Evolutionary conservation across 2,888 invertebrate species (phyloP).

Genomic region (Ophion costatus): DNA sequence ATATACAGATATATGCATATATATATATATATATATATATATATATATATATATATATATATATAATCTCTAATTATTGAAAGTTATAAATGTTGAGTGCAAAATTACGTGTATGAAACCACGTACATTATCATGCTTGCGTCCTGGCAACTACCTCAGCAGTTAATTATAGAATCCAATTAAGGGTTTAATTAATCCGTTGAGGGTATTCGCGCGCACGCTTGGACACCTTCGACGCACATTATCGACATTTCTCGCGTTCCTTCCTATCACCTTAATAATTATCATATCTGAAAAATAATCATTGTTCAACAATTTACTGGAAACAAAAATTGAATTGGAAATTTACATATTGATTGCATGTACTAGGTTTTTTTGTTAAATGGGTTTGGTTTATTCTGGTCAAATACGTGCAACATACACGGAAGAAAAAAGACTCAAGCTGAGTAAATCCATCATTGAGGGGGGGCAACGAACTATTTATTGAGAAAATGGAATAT

Average conservation of each 20-base stretch:
- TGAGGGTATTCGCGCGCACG: conserved; percentile 32
- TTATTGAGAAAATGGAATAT: too few species aligned
- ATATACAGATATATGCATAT: background rate
- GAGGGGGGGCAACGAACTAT: too few species aligned
- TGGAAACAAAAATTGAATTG: background rate
- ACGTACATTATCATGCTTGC: conserved; percentile 33
- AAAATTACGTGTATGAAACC: conserved; percentile 12
- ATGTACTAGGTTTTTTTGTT: background rate
- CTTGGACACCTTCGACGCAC: conserved; percentile 32
- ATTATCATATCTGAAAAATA: background rate
- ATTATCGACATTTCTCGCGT: conserved; percentile 47
- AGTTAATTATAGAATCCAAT: conserved; percentile 66
- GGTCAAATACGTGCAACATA: too few species aligned
- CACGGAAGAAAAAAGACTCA: too few species aligned
- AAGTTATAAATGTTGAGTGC: conserved; percentile 21
- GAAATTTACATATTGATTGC: conserved; percentile 9
- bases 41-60: background rate
- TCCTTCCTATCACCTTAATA: background rate
- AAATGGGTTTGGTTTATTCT: background rate
- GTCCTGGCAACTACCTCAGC: conserved; percentile 28
- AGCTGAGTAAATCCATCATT: too few species aligned
- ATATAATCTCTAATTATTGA: background rate
- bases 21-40: background rate
- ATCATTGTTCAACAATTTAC: background rate
- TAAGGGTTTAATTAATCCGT: conserved; percentile 63